phyloP scores from a whole-genome alignment of 2,113 vertebrate genomes.

The Sapajus apella region DNA sequence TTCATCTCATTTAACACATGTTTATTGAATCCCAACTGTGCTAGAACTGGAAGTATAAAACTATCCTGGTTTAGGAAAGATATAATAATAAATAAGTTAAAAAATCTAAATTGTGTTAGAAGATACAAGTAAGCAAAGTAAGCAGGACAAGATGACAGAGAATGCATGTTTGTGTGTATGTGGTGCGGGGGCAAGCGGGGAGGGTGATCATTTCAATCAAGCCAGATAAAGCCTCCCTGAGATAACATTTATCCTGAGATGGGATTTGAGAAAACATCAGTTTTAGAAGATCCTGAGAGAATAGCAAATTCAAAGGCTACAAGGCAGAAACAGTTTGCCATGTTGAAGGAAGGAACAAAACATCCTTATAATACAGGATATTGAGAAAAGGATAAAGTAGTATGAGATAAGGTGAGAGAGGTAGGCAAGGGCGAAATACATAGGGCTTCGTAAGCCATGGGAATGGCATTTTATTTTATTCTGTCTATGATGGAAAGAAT shows the following conservation, averaged over 20 bases:
- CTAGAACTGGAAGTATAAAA: not conserved
- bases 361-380: not conserved
- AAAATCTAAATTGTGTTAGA: not conserved
- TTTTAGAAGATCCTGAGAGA: not conserved
- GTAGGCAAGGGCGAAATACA: not conserved
- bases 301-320: not conserved
- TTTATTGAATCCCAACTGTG: not conserved
- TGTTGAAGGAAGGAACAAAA: not conserved
- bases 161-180: not conserved
- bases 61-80: not conserved
- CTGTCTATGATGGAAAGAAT: not conserved
- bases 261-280: not conserved
- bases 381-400: not conserved
- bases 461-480: not conserved
- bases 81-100: not conserved
- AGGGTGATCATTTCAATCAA: not conserved
- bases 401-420: not conserved
- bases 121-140: not conserved
- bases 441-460: not conserved
- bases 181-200: accelerated
- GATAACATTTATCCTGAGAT: not conserved
- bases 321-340: not conserved
- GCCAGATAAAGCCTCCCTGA: not conserved
- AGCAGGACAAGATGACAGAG: not conserved
- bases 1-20: not conserved